phyloP scores from a whole-genome alignment of 2,113 vertebrate species.

The Mustelus asterias region DNA sequence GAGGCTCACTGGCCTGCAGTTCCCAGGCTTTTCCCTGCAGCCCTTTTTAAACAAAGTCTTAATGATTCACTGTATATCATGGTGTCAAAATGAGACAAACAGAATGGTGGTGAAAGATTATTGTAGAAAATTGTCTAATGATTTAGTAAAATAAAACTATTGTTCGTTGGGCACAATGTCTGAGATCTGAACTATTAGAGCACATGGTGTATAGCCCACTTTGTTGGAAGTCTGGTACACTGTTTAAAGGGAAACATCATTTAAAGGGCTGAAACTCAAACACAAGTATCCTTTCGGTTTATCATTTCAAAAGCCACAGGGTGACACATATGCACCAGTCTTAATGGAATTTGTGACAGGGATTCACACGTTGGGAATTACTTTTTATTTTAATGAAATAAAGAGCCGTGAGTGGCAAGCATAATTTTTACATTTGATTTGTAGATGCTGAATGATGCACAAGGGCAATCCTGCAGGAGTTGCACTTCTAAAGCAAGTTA shows the following conservation, averaged over 20 bases:
- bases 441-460: neutral
- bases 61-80: no score
- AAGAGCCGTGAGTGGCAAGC: neutral
- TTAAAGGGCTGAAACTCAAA: neutral
- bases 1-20: no score
- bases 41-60: no score
- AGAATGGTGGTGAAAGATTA: neutral
- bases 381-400: neutral
- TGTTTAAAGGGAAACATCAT: neutral
- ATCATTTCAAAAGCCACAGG: neutral
- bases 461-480: neutral
- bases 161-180: neutral
- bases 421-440: neutral
- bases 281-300: neutral
- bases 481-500: neutral
- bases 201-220: neutral
- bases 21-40: no score
- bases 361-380: neutral
- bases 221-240: neutral
- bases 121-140: neutral
- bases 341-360: neutral
- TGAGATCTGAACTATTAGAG: neutral
- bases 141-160: neutral
- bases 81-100: no score
- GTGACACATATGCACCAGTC: neutral